phyloP scores from a whole-genome alignment of 2,888 invertebrate genomes.

The Ochlodes sylvanus region DNA sequence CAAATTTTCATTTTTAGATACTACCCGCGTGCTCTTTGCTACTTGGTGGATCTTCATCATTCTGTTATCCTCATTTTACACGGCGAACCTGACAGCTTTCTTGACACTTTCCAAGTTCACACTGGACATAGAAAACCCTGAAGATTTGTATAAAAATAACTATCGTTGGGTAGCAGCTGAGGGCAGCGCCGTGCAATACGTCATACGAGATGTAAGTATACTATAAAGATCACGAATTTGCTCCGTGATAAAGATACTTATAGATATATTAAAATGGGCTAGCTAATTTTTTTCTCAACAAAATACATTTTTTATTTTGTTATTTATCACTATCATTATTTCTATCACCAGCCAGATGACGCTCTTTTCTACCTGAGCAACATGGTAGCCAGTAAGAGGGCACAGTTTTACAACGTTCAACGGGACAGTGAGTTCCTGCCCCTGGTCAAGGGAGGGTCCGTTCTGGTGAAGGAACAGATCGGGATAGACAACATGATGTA shows the following conservation, averaged over 20 bases:
- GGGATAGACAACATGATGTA: conserved; percentile 89
- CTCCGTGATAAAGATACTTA: too few relatives aligned
- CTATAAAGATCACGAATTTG: too few relatives aligned
- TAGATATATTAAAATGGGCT: too few relatives aligned
- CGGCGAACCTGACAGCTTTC: conserved; percentile 95
- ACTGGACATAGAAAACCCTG: conserved; percentile 89
- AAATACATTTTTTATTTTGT: too few relatives aligned
- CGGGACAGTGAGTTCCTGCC: conserved; percentile 61
- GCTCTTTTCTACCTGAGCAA: conserved; percentile 68
- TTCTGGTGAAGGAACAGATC: conserved; percentile 87
- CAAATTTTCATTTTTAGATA: conserved; percentile 84
- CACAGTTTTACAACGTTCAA: conserved; percentile 63
- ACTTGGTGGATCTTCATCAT: conserved; percentile 97
- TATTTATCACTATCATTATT: background rate
- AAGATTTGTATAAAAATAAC: conserved; percentile 87
- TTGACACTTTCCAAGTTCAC: conserved; percentile 94
- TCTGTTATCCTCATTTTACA: conserved; percentile 94
- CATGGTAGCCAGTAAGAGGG: conserved; percentile 72
- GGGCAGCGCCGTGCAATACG: conserved; percentile 89
- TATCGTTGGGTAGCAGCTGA: conserved; percentile 89
- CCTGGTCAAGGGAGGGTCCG: conserved; percentile 65
- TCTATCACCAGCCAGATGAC: conserved; percentile 64
- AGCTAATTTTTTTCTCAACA: too few relatives aligned
- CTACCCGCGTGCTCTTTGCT: conserved; percentile 92
- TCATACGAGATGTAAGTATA: conserved; percentile 85